Conservation (phyloP, 2,113 vertebrate species). For the Nothoprocta perdicaria region DNA sequence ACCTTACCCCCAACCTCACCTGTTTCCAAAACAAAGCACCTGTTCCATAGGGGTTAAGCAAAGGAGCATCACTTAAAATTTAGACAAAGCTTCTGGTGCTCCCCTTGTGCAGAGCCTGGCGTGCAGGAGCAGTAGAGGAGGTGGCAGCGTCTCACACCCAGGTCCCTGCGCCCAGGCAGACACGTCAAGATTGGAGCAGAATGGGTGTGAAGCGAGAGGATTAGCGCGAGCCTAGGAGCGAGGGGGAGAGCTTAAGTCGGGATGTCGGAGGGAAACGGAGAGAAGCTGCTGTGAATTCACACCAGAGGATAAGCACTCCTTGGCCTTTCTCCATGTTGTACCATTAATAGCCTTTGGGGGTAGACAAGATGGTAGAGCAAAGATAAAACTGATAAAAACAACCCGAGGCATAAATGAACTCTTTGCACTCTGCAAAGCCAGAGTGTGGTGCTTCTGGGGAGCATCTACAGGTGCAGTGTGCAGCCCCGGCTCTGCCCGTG, state of each 20-base stretch:
- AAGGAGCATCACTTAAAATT: not conserved
- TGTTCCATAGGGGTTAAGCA: not conserved
- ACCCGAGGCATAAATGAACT: not conserved
- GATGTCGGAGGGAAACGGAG: not conserved
- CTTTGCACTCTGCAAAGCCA: not conserved
- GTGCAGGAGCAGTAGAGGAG: not conserved
- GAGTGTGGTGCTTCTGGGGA: not conserved
- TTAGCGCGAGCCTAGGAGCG: constrained; percentile 25
- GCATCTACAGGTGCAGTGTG: not conserved
- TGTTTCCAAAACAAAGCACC: not conserved
- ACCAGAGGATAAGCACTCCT: not conserved
- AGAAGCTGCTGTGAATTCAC: constrained; percentile 29
- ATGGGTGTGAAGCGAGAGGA: constrained; percentile 7
- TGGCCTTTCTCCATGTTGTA: not conserved
- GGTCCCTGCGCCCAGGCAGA: not conserved
- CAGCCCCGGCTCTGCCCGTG: accelerated
- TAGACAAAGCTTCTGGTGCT: not conserved
- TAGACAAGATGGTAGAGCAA: not conserved
- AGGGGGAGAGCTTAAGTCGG: not conserved
- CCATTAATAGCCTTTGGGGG: constrained; percentile 2
- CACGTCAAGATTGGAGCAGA: accelerated
- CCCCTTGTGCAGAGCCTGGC: not conserved
- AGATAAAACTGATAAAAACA: not conserved
- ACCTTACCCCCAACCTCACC: not conserved
- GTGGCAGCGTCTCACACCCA: not conserved